Percentiles rank a stretch among this genome's conserved stretches.
Evolutionary conservation across 2,797 vertebrate species (phyloP).

Genomic region (Etheostoma perlongum): DNA sequence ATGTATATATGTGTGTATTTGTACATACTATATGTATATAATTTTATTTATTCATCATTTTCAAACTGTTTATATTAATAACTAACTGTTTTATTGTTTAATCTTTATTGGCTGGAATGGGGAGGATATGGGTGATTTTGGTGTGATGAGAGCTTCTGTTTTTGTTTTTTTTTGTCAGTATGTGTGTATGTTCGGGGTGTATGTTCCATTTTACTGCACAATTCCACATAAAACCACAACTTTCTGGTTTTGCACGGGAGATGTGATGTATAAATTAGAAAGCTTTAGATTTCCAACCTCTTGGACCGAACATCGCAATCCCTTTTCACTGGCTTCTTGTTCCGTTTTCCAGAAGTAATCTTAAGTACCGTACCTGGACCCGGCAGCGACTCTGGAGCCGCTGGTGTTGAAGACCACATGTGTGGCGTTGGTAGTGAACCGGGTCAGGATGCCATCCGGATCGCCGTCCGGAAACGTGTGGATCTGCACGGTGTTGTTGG

Average conservation of each 20-base stretch:
- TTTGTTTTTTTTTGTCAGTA: too few relatives aligned
- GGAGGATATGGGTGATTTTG: too few relatives aligned
- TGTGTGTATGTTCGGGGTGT: too few relatives aligned
- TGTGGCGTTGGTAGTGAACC: slow-evolving; percentile 94
- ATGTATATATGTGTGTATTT: too few relatives aligned
- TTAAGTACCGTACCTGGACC: slow-evolving; percentile 91
- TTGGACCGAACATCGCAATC: neutral
- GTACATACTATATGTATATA: too few relatives aligned
- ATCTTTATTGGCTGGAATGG: too few relatives aligned
- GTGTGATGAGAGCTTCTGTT: too few relatives aligned
- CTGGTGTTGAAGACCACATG: slow-evolving; percentile 90
- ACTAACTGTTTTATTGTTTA: too few relatives aligned
- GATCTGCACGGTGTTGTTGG: slow-evolving; percentile 94
- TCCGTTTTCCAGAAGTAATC: neutral
- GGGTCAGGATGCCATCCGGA: slow-evolving; percentile 95
- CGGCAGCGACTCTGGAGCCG: slow-evolving; percentile 91
- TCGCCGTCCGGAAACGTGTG: slow-evolving; percentile 95
- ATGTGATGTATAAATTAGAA: too few relatives aligned
- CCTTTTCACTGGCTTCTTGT: too few relatives aligned
- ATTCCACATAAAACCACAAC: neutral
- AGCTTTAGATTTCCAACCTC: neutral
- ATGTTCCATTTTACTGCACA: neutral
- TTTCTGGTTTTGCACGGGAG: neutral
- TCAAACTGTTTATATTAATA: too few relatives aligned
- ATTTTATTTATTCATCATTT: too few relatives aligned